Percentiles rank a stretch among this genome's conserved stretches.
phyloP scores from a whole-genome alignment of 1,140 invertebrate species.

The Plectrocnemia conspersa region DNA sequence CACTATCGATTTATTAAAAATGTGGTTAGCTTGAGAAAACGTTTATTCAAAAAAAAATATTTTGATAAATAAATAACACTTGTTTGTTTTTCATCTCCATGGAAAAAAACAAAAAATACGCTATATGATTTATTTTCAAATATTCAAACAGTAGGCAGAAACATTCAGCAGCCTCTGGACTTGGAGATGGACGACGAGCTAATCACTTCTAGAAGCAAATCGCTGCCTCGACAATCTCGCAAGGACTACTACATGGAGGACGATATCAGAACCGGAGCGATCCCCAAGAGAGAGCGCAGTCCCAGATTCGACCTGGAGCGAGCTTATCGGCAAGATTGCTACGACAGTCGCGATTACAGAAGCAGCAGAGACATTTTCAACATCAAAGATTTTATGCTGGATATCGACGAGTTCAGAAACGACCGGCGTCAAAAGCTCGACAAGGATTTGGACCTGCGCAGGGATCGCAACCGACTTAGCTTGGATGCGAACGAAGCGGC shows the following conservation, averaged over 20 bases:
- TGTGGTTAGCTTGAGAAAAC: no score
- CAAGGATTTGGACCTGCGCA: conserved; percentile 17
- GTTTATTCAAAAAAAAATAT: no score
- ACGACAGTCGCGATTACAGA: conserved; percentile 14
- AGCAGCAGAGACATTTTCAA: conserved; percentile 12
- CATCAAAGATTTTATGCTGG: conserved; percentile 18
- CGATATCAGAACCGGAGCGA: conserved; percentile 6
- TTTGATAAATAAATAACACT: no score
- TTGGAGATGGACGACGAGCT: conserved; percentile 22
- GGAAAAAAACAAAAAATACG: no score
- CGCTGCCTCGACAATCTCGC: conserved; percentile 28
- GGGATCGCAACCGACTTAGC: conserved; percentile 16
- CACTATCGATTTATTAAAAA: no score
- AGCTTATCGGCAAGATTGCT: conserved; percentile 2
- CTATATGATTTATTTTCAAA: no score
- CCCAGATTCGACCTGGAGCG: conserved; percentile 22
- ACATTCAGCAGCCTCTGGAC: conserved; percentile 19
- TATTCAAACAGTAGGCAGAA: no score
- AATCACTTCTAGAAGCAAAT: conserved; percentile 26
- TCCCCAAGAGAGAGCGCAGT: conserved; percentile 19
- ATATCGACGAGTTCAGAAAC: conserved; percentile 9
- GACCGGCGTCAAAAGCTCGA: conserved; percentile 3
- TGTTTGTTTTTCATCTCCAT: no score
- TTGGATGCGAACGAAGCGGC: conserved; percentile 25
- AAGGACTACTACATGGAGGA: conserved; percentile 26